Evolutionary conservation across 1,140 invertebrate species (phyloP), one percentile per base, ranked within the genome.

Genomic region (Aleiodes sp.): DNA sequence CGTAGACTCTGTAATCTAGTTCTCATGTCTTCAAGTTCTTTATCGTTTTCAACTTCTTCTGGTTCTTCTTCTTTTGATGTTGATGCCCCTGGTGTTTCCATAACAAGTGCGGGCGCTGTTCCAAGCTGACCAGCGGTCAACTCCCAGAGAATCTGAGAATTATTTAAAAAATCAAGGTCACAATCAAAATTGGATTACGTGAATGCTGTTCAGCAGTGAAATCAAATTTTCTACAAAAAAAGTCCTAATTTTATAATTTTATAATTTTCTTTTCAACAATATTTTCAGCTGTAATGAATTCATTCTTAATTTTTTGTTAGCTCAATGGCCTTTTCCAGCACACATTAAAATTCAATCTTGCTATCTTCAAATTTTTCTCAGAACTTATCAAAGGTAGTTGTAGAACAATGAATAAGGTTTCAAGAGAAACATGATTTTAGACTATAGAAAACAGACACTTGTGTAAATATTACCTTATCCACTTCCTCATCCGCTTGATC

Each of bases 401-500:
- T n/a, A n/a, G n/a, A n/a, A n/a, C n/a, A n/a, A n/a, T n/a, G n/a
- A n/a, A n/a, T n/a, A n/a, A n/a, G n/a, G n/a, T n/a, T n/a, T n/a
- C n/a, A n/a, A n/a, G n/a, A n/a, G n/a, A n/a, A n/a, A n/a, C n/a
- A n/a, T n/a, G n/a, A n/a, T n/a, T n/a, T n/a, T n/a, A n/a, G n/a
- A n/a, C n/a, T n/a, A n/a, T n/a, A n/a, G n/a, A n/a, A 67, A 73
- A 61, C n/a, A 65, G 33, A 52, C 43, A 31, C 16, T 28, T 28
- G 12, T 64, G 35, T 14, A 28, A n/a, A 28, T 35, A 31, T 77
- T 85, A 92, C 93, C 87, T 97, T 97, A 76, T 98, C 96, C 61
- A 98, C 92, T 89, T 98, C 96, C 78, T 91, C 91, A 80, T 98
- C 94, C 2, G 96, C 97, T 76, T 94, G 94, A 79, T 98, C 95